Base-by-base conservation (phyloP, 2,797 vertebrate species). In the Jordanella pulchra region DNA sequence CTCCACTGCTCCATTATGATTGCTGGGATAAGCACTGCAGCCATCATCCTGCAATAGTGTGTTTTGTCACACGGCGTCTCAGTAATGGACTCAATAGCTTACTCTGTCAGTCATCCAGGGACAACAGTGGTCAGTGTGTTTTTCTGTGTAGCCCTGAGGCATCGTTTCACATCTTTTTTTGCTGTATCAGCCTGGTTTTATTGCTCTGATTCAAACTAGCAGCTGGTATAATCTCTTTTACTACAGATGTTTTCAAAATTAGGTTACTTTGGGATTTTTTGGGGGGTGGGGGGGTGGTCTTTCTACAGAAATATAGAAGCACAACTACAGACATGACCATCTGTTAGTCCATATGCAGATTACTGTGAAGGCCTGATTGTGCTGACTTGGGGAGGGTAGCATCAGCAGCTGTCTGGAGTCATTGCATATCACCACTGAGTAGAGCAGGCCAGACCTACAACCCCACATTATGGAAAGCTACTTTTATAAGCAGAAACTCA, bases 281-380 rank as follows among this genome's bases (percentile, higher is more conserved):
- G 47, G 17, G 50, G 14, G 17, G 53, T 47, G 69, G 35, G 54
- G 73, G 56, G 55, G 70, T 72, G 39, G 54, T 78, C 67, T 72
- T 80, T 71, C 53, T 4, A 39, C 66, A 61, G 67, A 83, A 88
- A 82, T 82, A 69, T 86, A 79, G 81, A 84, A 85, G 84, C 85
- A 78, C 80, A 84, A 77, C 79, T 84, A 60, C 66, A 84, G 85
- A 85, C 54, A 0, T 5, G 68, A 86, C 79, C 88, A 89, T 89
- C 89, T 91, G 89, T 87, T 80, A 55, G 85, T 80, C 80, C 89
- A 85, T 89, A 86, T 89, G 88, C 80, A 91, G 87, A 92, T 89
- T 86, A 87, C 76, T 88, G 58, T 25, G 17, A 77, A 77, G 75
- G 77, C 76, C 77, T 64, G 69, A 83, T 84, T 82, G 82, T 90